Evolutionary conservation across 2,888 invertebrate species (phyloP).

Genomic region (Acleris laterana): DNA sequence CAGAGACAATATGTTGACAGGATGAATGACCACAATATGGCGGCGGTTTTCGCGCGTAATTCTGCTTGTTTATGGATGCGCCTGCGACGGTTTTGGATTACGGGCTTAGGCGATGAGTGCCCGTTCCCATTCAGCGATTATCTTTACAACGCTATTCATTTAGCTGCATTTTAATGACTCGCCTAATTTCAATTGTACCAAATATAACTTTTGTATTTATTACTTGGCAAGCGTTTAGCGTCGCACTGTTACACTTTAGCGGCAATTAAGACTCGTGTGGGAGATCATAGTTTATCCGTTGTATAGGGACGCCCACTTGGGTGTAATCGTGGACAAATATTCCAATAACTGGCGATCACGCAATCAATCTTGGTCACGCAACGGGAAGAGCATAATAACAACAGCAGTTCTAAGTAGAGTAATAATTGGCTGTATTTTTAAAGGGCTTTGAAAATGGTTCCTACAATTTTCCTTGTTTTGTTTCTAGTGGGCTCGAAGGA

Average conservation of each 20-base stretch:
- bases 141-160: conserved; percentile 71
- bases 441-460: too few species aligned
- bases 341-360: conserved; percentile 24
- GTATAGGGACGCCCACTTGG: conserved; percentile 46
- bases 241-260: conserved; percentile 66
- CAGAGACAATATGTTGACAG: conserved; percentile 82
- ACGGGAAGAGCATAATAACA: not conserved
- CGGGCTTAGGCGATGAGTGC: conserved; percentile 78
- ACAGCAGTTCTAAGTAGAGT: not conserved
- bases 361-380: conserved; percentile 31
- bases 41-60: conserved; percentile 77
- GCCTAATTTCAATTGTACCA: conserved; percentile 83
- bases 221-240: conserved; percentile 74
- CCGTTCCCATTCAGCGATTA: conserved; percentile 77
- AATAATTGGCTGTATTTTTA: too few species aligned
- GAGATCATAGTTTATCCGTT: conserved; percentile 56
- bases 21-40: conserved; percentile 79
- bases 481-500: conserved; percentile 90
- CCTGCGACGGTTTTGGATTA: conserved; percentile 77
- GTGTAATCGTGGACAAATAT: conserved; percentile 36
- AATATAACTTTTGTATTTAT: conserved; percentile 81
- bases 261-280: conserved; percentile 71
- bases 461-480: conserved; percentile 20
- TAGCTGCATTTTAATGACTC: conserved; percentile 73
- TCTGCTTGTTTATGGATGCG: conserved; percentile 76